These are phyloP conservation scores for Lucifuga dentata DNA, from an alignment of 2,113 vertebrate species.

Conservation along the genomic window DNA sequence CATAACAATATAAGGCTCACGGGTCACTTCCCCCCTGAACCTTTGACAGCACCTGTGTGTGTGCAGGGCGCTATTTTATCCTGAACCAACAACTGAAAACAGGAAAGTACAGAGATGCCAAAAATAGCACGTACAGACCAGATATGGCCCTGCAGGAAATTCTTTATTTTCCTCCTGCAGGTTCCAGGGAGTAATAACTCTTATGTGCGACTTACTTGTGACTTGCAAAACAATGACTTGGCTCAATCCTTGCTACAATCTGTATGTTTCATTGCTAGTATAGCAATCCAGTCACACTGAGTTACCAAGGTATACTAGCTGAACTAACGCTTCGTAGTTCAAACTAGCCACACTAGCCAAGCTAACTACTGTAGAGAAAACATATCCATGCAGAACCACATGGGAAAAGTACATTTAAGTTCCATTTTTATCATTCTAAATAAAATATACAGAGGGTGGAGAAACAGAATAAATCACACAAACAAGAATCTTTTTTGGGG, in stretches of 20 bases:
- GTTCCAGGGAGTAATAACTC: neutral
- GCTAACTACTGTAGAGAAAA: too few relatives aligned
- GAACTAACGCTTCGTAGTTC: too few relatives aligned
- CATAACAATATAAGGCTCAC: conserved; percentile 44
- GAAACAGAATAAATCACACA: conserved; percentile 20
- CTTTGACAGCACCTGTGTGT: conserved; percentile 45
- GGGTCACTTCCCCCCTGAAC: conserved; percentile 36
- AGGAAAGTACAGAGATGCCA: conserved; percentile 36
- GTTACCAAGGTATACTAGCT: too few relatives aligned
- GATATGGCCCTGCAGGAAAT: conserved; percentile 41
- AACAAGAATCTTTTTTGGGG: too few relatives aligned
- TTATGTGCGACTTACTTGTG: too few relatives aligned
- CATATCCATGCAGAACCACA: conserved; percentile 23
- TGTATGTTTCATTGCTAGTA: too few relatives aligned
- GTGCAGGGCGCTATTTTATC: conserved; percentile 35
- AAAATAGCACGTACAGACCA: conserved; percentile 39
- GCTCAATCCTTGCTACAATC: too few relatives aligned
- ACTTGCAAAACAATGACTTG: too few relatives aligned
- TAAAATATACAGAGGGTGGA: conserved; percentile 10
- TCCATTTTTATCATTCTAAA: conserved; percentile 42
- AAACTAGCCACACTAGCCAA: too few relatives aligned
- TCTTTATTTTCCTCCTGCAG: conserved; percentile 14
- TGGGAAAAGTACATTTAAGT: conserved; percentile 38
- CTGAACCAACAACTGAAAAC: conserved; percentile 61
- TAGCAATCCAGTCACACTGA: too few relatives aligned